Conservation (phyloP, 2,797 vertebrate species). For the Notoglanidium macrostoma region DNA sequence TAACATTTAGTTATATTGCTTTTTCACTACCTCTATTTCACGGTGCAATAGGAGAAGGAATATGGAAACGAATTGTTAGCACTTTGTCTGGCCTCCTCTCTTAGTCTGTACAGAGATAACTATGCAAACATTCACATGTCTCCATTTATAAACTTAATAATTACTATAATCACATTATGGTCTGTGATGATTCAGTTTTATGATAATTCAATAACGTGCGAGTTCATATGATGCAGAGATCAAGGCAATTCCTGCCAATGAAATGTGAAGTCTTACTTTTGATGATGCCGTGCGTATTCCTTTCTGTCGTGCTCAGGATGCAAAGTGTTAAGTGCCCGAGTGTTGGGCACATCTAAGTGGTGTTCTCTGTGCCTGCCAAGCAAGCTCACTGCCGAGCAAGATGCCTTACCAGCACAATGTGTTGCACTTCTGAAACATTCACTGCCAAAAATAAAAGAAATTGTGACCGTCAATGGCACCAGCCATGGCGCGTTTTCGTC, state of each 20-base stretch:
- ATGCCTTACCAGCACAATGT: neutral
- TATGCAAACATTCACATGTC: neutral
- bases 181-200: neutral
- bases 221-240: neutral
- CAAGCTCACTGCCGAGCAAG: neutral
- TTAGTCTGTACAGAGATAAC: neutral
- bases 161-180: neutral
- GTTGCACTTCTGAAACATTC: constrained; percentile 2
- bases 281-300: constrained; percentile 36
- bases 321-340: constrained; percentile 28
- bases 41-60: neutral
- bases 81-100: neutral
- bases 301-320: constrained; percentile 31
- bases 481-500: constrained; percentile 42
- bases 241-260: constrained; percentile 46
- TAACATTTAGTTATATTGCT: neutral
- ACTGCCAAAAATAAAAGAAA: constrained; percentile 23
- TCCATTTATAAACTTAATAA: neutral
- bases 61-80: neutral
- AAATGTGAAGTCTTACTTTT: constrained; percentile 49
- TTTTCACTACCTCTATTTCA: neutral
- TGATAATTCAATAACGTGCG: neutral
- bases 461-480: constrained; percentile 1
- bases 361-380: neutral
- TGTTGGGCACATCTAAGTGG: constrained; percentile 35